Conservation (phyloP, 1,140 invertebrate genomes). For the Drosophila cardini region DNA sequence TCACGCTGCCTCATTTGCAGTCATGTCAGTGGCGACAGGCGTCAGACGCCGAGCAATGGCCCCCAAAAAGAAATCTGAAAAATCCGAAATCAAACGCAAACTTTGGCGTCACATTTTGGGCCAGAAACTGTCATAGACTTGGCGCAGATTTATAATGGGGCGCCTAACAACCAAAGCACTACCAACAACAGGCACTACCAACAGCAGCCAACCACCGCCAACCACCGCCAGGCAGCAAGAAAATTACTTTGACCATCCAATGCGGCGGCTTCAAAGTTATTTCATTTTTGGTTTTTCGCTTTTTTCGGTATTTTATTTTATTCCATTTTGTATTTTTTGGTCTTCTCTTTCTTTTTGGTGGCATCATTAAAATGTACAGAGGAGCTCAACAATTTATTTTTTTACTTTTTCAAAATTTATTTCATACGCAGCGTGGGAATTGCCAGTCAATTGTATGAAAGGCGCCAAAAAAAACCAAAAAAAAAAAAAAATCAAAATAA, state of each 20-base stretch:
- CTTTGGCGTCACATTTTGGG: slow-evolving; percentile 54
- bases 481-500: slow-evolving; percentile 4
- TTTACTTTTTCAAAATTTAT: slow-evolving; percentile 53
- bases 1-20: slow-evolving; percentile 70
- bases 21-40: slow-evolving; percentile 68
- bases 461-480: slow-evolving; percentile 61
- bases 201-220: slow-evolving; percentile 4
- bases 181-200: slow-evolving; percentile 27
- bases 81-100: slow-evolving; percentile 46
- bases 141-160: slow-evolving; percentile 78
- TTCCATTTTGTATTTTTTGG: slow-evolving; percentile 13
- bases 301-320: slow-evolving; percentile 32
- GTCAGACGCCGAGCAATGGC: slow-evolving; percentile 71
- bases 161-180: slow-evolving; percentile 65
- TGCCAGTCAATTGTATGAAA: slow-evolving; percentile 73
- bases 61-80: slow-evolving; percentile 56
- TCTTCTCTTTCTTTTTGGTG: slow-evolving; percentile 48
- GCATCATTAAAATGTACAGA: slow-evolving; percentile 81
- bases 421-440: slow-evolving; percentile 82
- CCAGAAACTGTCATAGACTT: slow-evolving; percentile 76
- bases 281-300: slow-evolving; percentile 60
- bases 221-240: slow-evolving; percentile 32
- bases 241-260: slow-evolving; percentile 68
- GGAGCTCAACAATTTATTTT: slow-evolving; percentile 65
- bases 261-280: slow-evolving; percentile 76